A percentile compares a stretch with the other conserved stretches of the same genome.
These are phyloP conservation scores for Blera fallax DNA, from an alignment of 2,888 invertebrate species.

Conservation along the genomic window DNA sequence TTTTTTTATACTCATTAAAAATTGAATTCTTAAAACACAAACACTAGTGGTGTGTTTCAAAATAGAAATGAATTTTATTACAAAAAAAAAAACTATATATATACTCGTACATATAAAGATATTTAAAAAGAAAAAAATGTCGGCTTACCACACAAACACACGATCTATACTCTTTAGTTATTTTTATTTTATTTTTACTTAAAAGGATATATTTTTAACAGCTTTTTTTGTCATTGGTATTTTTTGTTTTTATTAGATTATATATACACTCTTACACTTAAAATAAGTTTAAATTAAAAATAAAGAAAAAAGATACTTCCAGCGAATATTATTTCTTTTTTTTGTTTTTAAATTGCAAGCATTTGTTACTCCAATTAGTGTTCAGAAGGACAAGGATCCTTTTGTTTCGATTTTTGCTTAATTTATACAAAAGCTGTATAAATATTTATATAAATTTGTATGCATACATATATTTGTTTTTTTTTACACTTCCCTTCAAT, in stretches of 20 bases:
- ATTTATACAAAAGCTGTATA: slow-evolving; percentile 23
- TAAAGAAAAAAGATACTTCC: slow-evolving; percentile 31
- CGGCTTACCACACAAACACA: slow-evolving; percentile 42
- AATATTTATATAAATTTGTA: background rate
- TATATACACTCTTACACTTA: slow-evolving; percentile 46
- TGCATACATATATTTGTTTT: background rate
- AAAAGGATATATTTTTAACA: background rate
- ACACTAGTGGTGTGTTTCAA: slow-evolving; percentile 60
- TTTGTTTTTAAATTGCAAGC: slow-evolving; percentile 57
- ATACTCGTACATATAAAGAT: background rate
- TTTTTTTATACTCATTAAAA: slow-evolving; percentile 40
- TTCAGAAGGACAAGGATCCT: slow-evolving; percentile 62
- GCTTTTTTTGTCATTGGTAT: slow-evolving; percentile 29
- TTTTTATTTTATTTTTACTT: background rate
- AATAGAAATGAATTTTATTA: slow-evolving; percentile 2
- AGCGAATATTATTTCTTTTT: slow-evolving; percentile 38
- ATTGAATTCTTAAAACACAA: slow-evolving; percentile 26
- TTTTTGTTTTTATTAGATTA: slow-evolving; percentile 19
- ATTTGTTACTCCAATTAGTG: slow-evolving; percentile 67
- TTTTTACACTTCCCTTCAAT: background rate
- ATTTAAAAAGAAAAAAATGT: background rate
- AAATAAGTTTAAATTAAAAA: slow-evolving; percentile 2
- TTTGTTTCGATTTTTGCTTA: slow-evolving; percentile 57
- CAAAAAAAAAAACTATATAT: background rate
- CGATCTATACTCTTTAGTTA: slow-evolving; percentile 10